Percentiles rank a stretch among this genome's conserved stretches.
phyloP scores from a whole-genome alignment of 1,140 invertebrate species.

The Neuroterus valhalla region DNA sequence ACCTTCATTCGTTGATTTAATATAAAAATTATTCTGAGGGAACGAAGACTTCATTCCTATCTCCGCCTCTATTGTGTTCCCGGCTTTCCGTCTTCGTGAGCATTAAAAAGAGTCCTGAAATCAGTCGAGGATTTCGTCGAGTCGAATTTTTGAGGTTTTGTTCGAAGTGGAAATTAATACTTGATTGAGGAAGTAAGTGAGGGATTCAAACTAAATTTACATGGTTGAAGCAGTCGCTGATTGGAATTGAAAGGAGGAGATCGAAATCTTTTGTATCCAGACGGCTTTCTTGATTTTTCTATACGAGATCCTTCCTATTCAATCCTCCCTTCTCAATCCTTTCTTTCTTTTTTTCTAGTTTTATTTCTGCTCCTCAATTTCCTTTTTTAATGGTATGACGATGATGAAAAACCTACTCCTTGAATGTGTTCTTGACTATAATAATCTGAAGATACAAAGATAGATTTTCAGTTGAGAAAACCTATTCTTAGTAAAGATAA shows the following conservation, averaged over 20 bases:
- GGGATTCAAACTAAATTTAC: slow-evolving; percentile 19
- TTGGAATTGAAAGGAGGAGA: not conserved
- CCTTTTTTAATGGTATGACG: not conserved
- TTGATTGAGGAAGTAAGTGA: slow-evolving; percentile 21
- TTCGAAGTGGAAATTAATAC: slow-evolving; percentile 12
- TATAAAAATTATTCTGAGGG: not conserved
- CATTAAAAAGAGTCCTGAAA: not conserved
- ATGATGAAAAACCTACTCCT: not conserved
- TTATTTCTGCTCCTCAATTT: not conserved
- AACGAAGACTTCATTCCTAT: slow-evolving; percentile 2
- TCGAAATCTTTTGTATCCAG: not conserved
- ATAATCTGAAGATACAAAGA: not conserved
- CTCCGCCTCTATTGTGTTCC: not conserved
- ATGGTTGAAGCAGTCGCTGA: slow-evolving; percentile 18
- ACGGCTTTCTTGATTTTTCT: not conserved
- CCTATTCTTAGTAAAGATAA: slow-evolving; percentile 10
- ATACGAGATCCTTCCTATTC: not conserved
- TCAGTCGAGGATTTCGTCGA: not conserved
- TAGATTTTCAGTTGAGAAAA: not conserved
- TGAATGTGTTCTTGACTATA: no score
- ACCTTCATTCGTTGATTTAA: slow-evolving; percentile 26
- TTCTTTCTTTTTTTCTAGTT: not conserved
- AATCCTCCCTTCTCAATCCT: not conserved
- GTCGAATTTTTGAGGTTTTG: not conserved
- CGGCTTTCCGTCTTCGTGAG: not conserved